Evolutionary conservation across 2,888 invertebrate species (phyloP).

Genomic region (Steinernema hermaphroditum): DNA sequence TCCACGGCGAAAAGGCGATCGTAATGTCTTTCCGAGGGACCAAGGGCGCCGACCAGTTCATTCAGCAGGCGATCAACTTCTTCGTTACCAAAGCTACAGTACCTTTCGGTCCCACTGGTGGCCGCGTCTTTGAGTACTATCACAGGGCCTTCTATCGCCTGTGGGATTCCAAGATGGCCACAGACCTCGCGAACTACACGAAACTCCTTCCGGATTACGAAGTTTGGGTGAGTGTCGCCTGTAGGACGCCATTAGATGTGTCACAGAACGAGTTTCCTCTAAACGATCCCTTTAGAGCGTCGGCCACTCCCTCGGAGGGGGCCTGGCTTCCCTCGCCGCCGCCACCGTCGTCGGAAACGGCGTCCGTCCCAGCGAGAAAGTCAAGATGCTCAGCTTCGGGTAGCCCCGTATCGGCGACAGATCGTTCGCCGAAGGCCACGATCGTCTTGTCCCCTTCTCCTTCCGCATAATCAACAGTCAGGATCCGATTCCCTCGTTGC

Average conservation of each 20-base stretch:
- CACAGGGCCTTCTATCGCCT: constrained; percentile 16
- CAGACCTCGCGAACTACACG: not conserved
- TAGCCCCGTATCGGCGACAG: constrained; percentile 23
- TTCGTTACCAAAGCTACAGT: constrained; percentile 14
- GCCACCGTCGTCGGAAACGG: constrained; percentile 13
- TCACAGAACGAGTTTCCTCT: not conserved
- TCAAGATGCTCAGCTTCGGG: constrained; percentile 28
- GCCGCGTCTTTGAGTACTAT: constrained; percentile 25
- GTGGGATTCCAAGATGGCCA: not conserved
- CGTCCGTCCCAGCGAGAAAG: not conserved
- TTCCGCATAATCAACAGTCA: constrained; percentile 17
- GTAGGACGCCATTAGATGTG: no score
- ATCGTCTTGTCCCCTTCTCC: constrained; percentile 3
- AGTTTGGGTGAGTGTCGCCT: constrained; percentile 17
- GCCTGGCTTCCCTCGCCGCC: constrained; percentile 23
- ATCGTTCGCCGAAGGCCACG: constrained; percentile 26
- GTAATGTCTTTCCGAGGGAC: constrained; percentile 6
- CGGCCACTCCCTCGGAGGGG: constrained; percentile 27
- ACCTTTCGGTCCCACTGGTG: constrained; percentile 24
- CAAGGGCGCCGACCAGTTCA: constrained; percentile 9
- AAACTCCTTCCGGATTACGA: constrained; percentile 15
- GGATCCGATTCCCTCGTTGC: constrained; percentile 19
- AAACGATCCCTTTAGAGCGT: not conserved
- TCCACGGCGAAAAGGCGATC: constrained; percentile 23
- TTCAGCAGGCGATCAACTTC: constrained; percentile 16